A percentile compares a stretch with the other conserved stretches of the same genome.
These are phyloP conservation scores for Anadara kagoshimensis DNA, from an alignment of 1,140 invertebrate genomes.

Conservation along the genomic window DNA sequence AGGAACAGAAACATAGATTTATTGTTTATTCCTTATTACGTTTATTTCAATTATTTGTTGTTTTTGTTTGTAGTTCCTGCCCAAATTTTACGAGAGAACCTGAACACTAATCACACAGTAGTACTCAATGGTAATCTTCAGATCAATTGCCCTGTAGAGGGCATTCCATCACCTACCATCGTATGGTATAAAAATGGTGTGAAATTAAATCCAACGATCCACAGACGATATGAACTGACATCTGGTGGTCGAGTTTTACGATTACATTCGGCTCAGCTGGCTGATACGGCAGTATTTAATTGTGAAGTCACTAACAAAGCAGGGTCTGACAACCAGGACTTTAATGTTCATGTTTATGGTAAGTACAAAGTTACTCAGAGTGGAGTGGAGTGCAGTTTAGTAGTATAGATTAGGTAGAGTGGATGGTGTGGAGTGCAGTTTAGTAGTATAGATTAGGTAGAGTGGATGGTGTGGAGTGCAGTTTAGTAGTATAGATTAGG, in stretches of 20 bases:
- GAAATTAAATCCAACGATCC: conserved; percentile 34
- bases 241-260: conserved; percentile 62
- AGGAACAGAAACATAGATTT: too few relatives aligned
- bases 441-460: too few relatives aligned
- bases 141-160: conserved; percentile 74
- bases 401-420: too few relatives aligned
- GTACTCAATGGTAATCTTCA: conserved; percentile 70
- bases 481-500: too few relatives aligned
- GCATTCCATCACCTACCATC: conserved; percentile 74
- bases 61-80: conserved; percentile 65
- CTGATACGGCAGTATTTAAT: conserved; percentile 59
- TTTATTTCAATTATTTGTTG: too few relatives aligned
- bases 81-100: conserved; percentile 50
- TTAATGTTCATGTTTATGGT: conserved; percentile 73
- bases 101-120: conserved; percentile 66
- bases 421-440: too few relatives aligned
- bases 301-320: conserved; percentile 72
- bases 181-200: conserved; percentile 73
- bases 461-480: too few relatives aligned
- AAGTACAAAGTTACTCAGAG: conserved; percentile 26
- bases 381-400: background rate
- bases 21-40: too few relatives aligned
- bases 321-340: conserved; percentile 69
- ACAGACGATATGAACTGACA: conserved; percentile 54
- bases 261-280: conserved; percentile 51